Evolutionary conservation across 1,140 invertebrate species (phyloP), one percentile per base, ranked within the genome.

Genomic region (Phortica variegata): DNA sequence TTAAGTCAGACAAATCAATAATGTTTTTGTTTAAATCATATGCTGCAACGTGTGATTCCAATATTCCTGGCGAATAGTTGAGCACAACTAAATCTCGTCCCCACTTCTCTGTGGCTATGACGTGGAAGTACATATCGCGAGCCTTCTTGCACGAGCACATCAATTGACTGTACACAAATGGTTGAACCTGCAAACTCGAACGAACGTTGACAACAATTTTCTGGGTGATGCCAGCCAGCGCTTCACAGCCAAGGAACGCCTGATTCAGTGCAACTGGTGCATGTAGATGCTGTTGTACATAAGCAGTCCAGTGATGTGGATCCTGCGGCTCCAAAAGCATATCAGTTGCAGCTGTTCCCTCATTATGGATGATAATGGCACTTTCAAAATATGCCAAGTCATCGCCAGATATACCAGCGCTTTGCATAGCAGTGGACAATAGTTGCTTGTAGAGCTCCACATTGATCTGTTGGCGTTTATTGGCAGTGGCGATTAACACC

Each of bases 51-150:
- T 85, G 76, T 37, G 87, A 83, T 89, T 96, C 95, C 21, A 90
- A 84, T 0, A 94, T 95, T 12, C 95, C 95, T 1, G 95, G 95
- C 3, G 91, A 87, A 79, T 97, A 98, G 77, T 86, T 96, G 6
- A 98, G 76, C 8, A 96, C 86, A 53, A 84, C 81, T 0, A 94
- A 78, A 15, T 82, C 66, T 3, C 26, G 26, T 3, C 53, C 57
- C 12, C 36, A 33, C 80, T 97, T 95, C 49, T 68, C 70, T 6
- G 70, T 45, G 7, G 92, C 91, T 48, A 98, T 80, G 29, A 87
- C 84, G 65, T 85, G 86, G 68, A 97, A 95, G 72, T 88, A 93
- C 84, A 95, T 90, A 63, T 97, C 91, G 48, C 93, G 78, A 13
- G 90, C 87, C 20, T 93, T 90, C 81, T 92, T 94, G 52, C 88